Evolutionary conservation across 2,797 vertebrate genomes (phyloP), one percentile per base, ranked within the genome.

Genomic region (Rhodeus uyekii): DNA sequence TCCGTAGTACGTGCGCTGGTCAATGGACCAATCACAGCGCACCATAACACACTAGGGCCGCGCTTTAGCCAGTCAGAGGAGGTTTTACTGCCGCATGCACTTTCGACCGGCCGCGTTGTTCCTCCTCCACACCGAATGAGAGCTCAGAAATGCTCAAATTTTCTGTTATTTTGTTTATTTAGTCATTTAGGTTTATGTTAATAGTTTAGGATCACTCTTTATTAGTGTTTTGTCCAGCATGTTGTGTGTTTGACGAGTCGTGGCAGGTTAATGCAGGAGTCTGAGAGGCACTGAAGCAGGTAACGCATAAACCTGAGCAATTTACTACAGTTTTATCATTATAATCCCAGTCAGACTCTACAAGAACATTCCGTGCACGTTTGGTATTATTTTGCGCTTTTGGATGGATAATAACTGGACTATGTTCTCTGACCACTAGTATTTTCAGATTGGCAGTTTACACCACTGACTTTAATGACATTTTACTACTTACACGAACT

Each of bases 1-100:
- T n/a, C 80, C 80, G 61, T 82, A 76, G 12, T 24, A 22, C 38
- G 14, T 8, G 13, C 13, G 19, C 14, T 29, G 5, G 18, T 3
- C 46, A 10, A 4, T 46, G 13, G 38, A 68, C 80, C 72, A 82
- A 76, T 82, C 72, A 76, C 3, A 82, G 63, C 27, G 48, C 72
- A 24, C 6, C 6, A 1, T 38, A 1, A n/a, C 9, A 7, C 32
- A 14, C 36, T 3, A 0, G 5, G 5, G 13, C 14, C 0, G 27
- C 3, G 48, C 13, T 46, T 60, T 44, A 68, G 48, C 80, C 72
- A 82, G 76, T 82, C 72, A 39, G 27, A 9, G 19, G 38, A 67
- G 19, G 48, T 4, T 55, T 7, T 67, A 76, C 72, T 34, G 16
- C 44, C 9, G n/a, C 8, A 1, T 42, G 29, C 42, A 60, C 4